Evolutionary conservation across 2,113 vertebrate genomes (phyloP).

Genomic region (Ardeotis arabs): DNA sequence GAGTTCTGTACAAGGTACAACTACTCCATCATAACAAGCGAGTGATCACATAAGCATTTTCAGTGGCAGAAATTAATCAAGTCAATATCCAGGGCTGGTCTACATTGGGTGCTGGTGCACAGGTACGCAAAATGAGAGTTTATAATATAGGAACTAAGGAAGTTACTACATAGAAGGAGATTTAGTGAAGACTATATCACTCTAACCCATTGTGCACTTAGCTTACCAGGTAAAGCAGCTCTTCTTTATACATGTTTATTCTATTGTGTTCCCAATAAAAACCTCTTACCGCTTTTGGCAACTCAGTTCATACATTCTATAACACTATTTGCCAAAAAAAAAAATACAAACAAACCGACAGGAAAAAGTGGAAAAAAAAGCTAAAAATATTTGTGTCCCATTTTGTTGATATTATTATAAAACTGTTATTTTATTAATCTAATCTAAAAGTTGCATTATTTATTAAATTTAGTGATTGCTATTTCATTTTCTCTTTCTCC

Average conservation of each 20-base stretch:
- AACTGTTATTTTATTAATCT: neutral
- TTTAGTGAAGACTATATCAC: neutral
- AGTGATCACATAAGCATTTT: neutral
- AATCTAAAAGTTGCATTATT: neutral
- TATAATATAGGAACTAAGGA: neutral
- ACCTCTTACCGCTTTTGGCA: neutral
- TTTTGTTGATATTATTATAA: neutral
- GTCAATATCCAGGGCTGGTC: neutral
- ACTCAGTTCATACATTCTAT: neutral
- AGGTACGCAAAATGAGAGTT: neutral
- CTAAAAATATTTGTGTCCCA: neutral
- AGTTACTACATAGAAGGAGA: neutral
- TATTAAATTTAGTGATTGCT: neutral
- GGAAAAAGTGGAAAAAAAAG: neutral
- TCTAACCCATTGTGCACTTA: neutral
- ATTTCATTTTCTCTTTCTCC: neutral
- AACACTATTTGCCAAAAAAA: neutral
- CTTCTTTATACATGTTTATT: neutral
- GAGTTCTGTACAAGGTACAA: neutral
- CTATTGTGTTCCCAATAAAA: neutral
- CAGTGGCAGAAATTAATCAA: neutral
- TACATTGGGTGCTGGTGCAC: neutral
- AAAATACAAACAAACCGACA: neutral
- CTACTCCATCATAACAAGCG: fast-evolving
- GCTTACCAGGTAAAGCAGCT: neutral